Conservation (phyloP, 2,888 invertebrate species). For the Cartodere bifasciata region DNA sequence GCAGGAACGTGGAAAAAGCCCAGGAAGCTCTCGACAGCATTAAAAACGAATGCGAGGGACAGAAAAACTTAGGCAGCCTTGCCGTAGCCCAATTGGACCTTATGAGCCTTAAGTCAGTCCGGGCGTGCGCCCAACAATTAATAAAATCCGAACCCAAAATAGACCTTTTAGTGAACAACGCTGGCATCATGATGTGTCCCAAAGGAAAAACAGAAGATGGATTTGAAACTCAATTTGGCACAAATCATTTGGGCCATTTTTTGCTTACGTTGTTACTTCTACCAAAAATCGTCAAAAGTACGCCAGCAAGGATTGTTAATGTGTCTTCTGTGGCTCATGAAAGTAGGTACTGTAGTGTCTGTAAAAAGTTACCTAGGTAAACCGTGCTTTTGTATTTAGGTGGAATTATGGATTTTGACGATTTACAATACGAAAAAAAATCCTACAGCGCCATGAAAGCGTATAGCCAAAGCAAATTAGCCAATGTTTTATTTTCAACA, state of each 20-base stretch:
- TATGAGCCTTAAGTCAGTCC: slow-evolving; percentile 31
- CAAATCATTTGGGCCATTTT: slow-evolving; percentile 44
- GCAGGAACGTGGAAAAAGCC: slow-evolving; percentile 41
- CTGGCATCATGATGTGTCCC: slow-evolving; percentile 57
- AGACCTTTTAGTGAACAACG: slow-evolving; percentile 57
- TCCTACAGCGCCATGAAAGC: slow-evolving; percentile 51
- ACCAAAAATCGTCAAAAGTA: slow-evolving; percentile 39
- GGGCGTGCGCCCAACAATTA: slow-evolving; percentile 32
- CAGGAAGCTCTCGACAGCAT: slow-evolving; percentile 40
- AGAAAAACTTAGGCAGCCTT: slow-evolving; percentile 32
- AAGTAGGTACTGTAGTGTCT: slow-evolving; percentile 15
- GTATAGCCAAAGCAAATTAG: slow-evolving; percentile 66
- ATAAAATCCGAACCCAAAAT: slow-evolving; percentile 40
- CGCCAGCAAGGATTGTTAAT: slow-evolving; percentile 38
- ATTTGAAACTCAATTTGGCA: slow-evolving; percentile 52
- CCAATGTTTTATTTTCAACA: slow-evolving; percentile 63
- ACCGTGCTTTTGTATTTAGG: too few relatives aligned
- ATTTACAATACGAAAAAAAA: slow-evolving; percentile 55
- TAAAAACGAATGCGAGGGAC: slow-evolving; percentile 28
- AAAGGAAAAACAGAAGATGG: slow-evolving; percentile 48
- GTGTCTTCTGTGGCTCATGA: slow-evolving; percentile 32
- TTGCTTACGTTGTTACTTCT: slow-evolving; percentile 34
- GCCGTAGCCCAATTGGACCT: slow-evolving; percentile 36
- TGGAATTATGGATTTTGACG: slow-evolving; percentile 48
- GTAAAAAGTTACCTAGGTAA: slow-evolving; percentile 6